Base-by-base conservation (phyloP, 1,140 invertebrate species). In the Drosophila nikananu region DNA sequence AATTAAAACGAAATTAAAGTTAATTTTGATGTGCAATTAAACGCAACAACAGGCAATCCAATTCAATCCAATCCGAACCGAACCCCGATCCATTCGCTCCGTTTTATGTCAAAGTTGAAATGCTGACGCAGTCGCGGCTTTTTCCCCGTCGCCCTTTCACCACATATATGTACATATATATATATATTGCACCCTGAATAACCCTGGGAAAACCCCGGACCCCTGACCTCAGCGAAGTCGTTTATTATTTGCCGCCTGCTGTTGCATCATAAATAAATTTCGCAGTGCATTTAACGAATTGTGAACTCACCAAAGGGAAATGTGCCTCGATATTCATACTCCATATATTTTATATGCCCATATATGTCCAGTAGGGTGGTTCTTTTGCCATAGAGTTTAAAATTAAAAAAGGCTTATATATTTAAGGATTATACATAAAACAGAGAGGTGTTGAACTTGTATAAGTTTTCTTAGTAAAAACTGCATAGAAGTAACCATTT, bases 221-320 rank as follows among this genome's bases (percentile, higher is more conserved):
- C 32, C 59, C 72, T 74, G 52, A 65, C 44, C 75, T 67, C 72
- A 52, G 32, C 73, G 30, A 72, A 80, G 77, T 79, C 76, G 81
- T 89, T 89, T 86, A 87, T 87, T 86, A 86, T 89, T 87, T 89
- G 57, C 57, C 77, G 70, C 70, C 70, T 73, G 70, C 70, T 83
- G 67, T 80, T 71, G 73, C 77, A 71, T 84, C 83, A 86, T 87
- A 84, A 90, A 89, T 89, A 81, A 89, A 89, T 90, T 90, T 87
- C 76, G 86, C 79, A 89, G 64, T 89, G 84, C 81, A 89, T 89
- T 89, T 89, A 89, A 86, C 86, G 86, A 90, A 86, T 89, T 84
- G 81, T 82, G 75, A 71, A 71, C 67, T 71, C 63, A 19, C 67
- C 67, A 55, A 55, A 46, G 67, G 67, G 48, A 68, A 55, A 67